Percentiles rank a stretch among this genome's conserved stretches.
Evolutionary conservation across 2,797 vertebrate species (phyloP).

Genomic region (Pantherophis vulpinus): DNA sequence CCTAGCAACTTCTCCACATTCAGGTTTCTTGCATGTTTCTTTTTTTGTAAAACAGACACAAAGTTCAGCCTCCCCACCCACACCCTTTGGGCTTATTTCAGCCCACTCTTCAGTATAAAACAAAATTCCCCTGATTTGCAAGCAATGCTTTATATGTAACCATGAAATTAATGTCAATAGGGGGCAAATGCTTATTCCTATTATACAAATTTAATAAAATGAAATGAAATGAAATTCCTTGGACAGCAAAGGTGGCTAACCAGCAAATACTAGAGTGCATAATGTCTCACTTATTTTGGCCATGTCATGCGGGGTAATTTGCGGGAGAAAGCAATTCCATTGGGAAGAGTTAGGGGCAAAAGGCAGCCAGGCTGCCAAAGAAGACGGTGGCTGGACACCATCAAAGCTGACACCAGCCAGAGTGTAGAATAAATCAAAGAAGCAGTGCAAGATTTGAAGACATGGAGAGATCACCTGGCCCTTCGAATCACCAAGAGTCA

Average conservation of each 20-base stretch:
- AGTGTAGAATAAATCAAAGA: too few relatives aligned
- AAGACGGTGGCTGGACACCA: too few relatives aligned
- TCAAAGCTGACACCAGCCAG: too few relatives aligned
- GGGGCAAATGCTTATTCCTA: neutral
- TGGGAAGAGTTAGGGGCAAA: neutral
- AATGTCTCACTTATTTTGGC: neutral
- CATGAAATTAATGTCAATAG: neutral
- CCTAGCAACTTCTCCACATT: neutral
- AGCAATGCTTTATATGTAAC: neutral
- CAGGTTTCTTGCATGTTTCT: neutral
- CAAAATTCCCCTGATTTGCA: neutral
- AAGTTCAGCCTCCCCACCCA: neutral
- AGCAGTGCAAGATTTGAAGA: too few relatives aligned
- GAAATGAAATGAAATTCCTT: too few relatives aligned
- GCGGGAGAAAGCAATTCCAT: fast-evolving
- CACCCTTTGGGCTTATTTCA: neutral
- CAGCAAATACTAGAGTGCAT: neutral
- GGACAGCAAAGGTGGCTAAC: neutral
- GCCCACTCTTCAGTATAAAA: neutral
- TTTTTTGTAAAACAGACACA: neutral
- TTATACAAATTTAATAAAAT: too few relatives aligned
- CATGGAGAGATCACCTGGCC: too few relatives aligned
- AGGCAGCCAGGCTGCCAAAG: neutral
- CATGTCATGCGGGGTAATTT: neutral
- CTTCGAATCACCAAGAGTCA: too few relatives aligned